Evolutionary conservation across 2,113 vertebrate genomes (phyloP), one percentile per base, ranked within the genome.

Genomic region (Labeo rohita): DNA sequence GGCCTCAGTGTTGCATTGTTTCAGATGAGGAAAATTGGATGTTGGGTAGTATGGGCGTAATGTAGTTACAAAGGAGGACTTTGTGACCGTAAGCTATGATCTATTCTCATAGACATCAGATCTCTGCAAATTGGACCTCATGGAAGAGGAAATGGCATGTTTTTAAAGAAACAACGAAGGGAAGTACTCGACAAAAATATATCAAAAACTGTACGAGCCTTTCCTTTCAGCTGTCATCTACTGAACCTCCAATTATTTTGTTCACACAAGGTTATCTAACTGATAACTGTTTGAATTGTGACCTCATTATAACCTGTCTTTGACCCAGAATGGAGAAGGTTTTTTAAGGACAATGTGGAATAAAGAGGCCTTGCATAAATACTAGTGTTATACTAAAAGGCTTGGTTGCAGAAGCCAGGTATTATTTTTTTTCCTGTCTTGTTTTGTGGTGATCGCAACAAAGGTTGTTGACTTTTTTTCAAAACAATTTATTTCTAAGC

Each of bases 1-100:
- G 89, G 84, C 63, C 34, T 68, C 84, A 80, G 78, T 92, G 91
- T 91, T 84, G 76, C 79, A 66, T 86, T 91, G 88, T 89, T 85
- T 87, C 83, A 81, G 66, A 84, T 50, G 84, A 80, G 85, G 78
- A 86, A 85, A 87, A 88, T 65, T 83, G 87, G 88, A 78, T 76
- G 84, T 75, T 56, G n/a, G 75, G 23, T 79, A 70, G 83, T 63
- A 63, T 50, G 87, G 86, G 80, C 23, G 76, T n/a, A 2, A 80
- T 13, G 4, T 23, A 63, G 70, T 68, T 61, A 93, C 91, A 92
- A 90, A 87, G 89, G n/a, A 5, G 2, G 15, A 59, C 89, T 91
- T 91, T 93, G 93, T 93, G 63, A 7, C 84, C n/a, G 6, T 12
- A 68, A 50, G 73, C 61, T 81, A 28, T 72, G 82, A 84, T 88